Conservation (phyloP, 2,113 vertebrate species). For the Xerus inauris region DNA sequence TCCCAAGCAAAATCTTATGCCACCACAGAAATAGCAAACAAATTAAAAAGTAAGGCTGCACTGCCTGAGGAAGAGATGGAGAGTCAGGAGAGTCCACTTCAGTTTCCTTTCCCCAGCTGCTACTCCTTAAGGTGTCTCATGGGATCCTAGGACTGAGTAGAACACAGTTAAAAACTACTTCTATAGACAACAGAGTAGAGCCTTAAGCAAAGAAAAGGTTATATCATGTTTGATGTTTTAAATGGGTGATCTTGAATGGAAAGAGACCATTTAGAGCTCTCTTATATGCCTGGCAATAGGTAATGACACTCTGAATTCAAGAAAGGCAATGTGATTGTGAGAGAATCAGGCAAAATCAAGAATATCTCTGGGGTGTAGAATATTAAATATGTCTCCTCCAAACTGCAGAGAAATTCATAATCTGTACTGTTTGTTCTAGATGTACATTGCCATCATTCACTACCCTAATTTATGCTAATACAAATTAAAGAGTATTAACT, state of each 20-base stretch:
- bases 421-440: not conserved
- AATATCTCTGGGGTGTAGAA: too few species aligned
- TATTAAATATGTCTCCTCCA: not conserved
- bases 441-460: not conserved
- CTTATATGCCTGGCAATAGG: not conserved
- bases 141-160: not conserved
- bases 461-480: not conserved
- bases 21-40: not conserved
- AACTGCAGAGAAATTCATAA: conserved; percentile 21
- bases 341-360: too few species aligned
- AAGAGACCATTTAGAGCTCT: not conserved
- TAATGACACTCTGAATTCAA: not conserved
- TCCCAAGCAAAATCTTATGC: not conserved
- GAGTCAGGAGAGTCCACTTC: not conserved
- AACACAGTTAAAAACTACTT: not conserved
- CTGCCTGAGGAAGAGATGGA: not conserved
- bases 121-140: not conserved
- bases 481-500: not conserved
- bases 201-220: not conserved
- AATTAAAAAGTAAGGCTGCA: not conserved
- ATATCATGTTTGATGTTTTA: not conserved
- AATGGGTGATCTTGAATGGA: not conserved
- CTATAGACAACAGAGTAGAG: not conserved
- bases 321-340: not conserved
- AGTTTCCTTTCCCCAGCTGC: not conserved